These are phyloP conservation scores for Melolontha melolontha DNA, from an alignment of 2,888 invertebrate genomes.

Conservation along the genomic window DNA sequence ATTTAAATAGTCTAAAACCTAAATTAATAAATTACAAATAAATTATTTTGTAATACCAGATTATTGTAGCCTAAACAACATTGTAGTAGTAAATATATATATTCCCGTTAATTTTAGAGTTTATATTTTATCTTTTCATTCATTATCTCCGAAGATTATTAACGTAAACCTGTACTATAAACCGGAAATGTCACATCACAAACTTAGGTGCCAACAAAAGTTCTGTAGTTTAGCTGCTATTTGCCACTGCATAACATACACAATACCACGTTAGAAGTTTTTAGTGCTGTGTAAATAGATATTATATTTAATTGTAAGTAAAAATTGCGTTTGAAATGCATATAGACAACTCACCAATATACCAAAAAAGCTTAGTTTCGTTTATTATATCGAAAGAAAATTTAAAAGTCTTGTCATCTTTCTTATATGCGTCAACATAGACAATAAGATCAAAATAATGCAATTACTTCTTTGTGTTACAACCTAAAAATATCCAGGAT, in stretches of 20 bases:
- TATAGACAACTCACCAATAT: neutral
- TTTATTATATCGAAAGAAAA: slow-evolving; percentile 4
- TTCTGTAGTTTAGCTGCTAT: slow-evolving; percentile 44
- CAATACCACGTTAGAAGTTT: slow-evolving; percentile 33
- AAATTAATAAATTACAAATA: neutral
- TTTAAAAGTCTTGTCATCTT: slow-evolving; percentile 30
- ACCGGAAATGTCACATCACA: slow-evolving; percentile 59
- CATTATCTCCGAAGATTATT: slow-evolving; percentile 7
- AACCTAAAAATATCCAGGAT: neutral
- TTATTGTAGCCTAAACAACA: neutral
- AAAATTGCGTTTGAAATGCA: neutral
- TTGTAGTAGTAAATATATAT: too few relatives aligned
- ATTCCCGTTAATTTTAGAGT: neutral
- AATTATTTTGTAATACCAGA: neutral
- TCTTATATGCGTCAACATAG: slow-evolving; percentile 22
- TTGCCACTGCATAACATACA: slow-evolving; percentile 31
- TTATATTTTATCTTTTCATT: slow-evolving; percentile 20
- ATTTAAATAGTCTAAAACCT: slow-evolving; percentile 7
- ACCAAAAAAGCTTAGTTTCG: neutral
- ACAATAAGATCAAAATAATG: slow-evolving; percentile 13
- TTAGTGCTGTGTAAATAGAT: slow-evolving; percentile 41
- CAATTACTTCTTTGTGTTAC: slow-evolving; percentile 17
- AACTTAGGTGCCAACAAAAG: slow-evolving; percentile 55
- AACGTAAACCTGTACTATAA: slow-evolving; percentile 1
- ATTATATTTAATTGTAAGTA: slow-evolving; percentile 43